phyloP scores from a whole-genome alignment of 2,888 invertebrate genomes.

The Boloria selene region DNA sequence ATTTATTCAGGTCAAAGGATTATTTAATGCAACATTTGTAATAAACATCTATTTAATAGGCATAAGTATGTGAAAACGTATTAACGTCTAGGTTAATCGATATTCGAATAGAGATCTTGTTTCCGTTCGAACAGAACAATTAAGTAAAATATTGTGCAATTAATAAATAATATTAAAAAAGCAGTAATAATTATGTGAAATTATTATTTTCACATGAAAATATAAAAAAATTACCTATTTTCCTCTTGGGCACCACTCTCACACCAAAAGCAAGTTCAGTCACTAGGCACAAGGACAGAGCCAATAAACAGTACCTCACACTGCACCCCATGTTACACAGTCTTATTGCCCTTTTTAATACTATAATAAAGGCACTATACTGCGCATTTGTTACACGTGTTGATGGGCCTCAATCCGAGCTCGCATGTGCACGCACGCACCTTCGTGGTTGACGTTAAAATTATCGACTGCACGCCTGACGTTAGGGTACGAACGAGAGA shows the following conservation, averaged over 20 bases:
- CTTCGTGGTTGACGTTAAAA: slow-evolving; percentile 32
- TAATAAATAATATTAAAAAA: background rate
- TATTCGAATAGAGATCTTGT: slow-evolving; percentile 6
- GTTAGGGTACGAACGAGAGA: slow-evolving; percentile 64
- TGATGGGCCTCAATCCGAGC: slow-evolving; percentile 51
- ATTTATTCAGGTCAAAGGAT: slow-evolving; percentile 39
- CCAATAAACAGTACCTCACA: slow-evolving; percentile 78
- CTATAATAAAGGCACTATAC: slow-evolving; percentile 60
- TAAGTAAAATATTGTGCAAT: slow-evolving; percentile 16
- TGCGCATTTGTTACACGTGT: slow-evolving; percentile 62
- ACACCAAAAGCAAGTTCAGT: slow-evolving; percentile 79
- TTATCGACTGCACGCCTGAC: slow-evolving; percentile 38
- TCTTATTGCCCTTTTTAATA: slow-evolving; percentile 50
- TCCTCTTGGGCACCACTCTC: slow-evolving; percentile 79
- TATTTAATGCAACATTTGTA: slow-evolving; percentile 30
- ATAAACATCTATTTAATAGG: slow-evolving; percentile 3
- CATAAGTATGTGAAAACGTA: background rate
- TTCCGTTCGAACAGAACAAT: slow-evolving; percentile 12
- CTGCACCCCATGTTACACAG: slow-evolving; percentile 75
- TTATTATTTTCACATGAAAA: background rate
- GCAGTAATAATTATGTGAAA: background rate
- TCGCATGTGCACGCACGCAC: slow-evolving; percentile 52
- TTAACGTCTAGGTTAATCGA: slow-evolving; percentile 12
- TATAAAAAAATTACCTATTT: slow-evolving; percentile 74
- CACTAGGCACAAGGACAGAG: slow-evolving; percentile 78